Percentiles rank a stretch among this genome's conserved stretches.
Conservation (phyloP, 2,888 invertebrate species). For the Horisme vitalbata region DNA sequence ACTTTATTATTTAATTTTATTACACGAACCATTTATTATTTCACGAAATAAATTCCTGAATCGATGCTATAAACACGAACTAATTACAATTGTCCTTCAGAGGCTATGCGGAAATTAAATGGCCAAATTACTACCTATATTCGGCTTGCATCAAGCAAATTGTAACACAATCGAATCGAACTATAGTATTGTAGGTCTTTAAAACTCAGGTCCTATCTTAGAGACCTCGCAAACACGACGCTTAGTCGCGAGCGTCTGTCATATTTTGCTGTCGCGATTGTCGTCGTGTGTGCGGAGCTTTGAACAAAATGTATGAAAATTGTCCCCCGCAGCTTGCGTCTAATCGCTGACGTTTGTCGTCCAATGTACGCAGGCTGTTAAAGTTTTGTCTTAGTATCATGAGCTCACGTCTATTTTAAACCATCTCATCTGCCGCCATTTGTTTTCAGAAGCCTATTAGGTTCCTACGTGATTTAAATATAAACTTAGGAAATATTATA, state of each 20-base stretch:
- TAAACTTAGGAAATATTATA: slow-evolving; percentile 40
- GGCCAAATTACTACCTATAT: slow-evolving; percentile 68
- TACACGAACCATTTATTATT: slow-evolving; percentile 11
- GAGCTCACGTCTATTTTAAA: slow-evolving; percentile 43
- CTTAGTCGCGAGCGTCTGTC: too few species aligned
- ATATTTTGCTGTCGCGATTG: too few species aligned
- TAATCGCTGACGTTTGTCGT: too few species aligned
- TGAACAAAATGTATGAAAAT: too few species aligned
- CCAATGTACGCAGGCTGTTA: too few species aligned
- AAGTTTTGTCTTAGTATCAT: slow-evolving; percentile 15
- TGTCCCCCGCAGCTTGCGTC: too few species aligned
- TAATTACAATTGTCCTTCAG: slow-evolving; percentile 69
- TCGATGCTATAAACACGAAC: slow-evolving; percentile 28
- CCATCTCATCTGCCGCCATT: slow-evolving; percentile 29
- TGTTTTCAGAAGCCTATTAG: slow-evolving; percentile 38
- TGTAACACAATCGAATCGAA: slow-evolving; percentile 34
- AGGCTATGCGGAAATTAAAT: slow-evolving; percentile 71
- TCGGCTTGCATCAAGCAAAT: slow-evolving; percentile 40
- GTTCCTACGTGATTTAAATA: slow-evolving; percentile 45
- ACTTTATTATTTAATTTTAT: slow-evolving; percentile 9
- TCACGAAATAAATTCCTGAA: slow-evolving; percentile 23
- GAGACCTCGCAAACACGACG: too few species aligned
- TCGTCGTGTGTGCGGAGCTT: too few species aligned
- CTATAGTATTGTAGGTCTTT: not conserved
- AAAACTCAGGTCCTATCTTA: not conserved